Base-by-base conservation (phyloP, 1,140 invertebrate genomes). In the Ditylenchus dipsaci region DNA sequence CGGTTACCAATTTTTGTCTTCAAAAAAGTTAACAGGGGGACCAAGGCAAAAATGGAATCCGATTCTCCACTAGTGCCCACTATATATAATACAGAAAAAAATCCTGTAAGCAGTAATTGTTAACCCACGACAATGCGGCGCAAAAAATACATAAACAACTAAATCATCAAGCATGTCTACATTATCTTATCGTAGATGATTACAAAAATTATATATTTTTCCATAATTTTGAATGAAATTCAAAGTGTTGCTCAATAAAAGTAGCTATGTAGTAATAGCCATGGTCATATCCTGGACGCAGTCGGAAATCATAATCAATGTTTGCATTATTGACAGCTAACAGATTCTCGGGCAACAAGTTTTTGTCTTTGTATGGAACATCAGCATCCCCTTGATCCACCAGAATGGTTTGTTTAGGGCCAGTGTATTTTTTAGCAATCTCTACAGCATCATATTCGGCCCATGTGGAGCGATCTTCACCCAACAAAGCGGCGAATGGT, bases 191-290 rank as follows among this genome's bases (percentile, higher is more conserved):
- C 3, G 15, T 21, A 53, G 15, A 8, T 7, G 8, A 17, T 7
- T 53, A 21, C 8, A 8, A 53, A 53, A 53, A 26, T 26, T 53
- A 21, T 7, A 8, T 15, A 15, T 1, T 53, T 19, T 53, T 17
- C 68, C 68, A 70, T 42, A 21, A 67, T n/a, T 59, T 38, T 8
- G 62, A n/a, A 60, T 82, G 80, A 63, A 76, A 76, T 7, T 65
- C 33, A 59, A 99, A 88, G 84, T 99, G 95, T 80, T 97, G 93
- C 57, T 88, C 90, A 53, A 98, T 90, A 83, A 93, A 98, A 0
- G 91, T 89, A 1, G 91, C 86, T 74, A 98, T 91, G 80, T 95
- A 97, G 81, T 89, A 97, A 78, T 97, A 99, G 61, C 91, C 90
- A 83, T 98, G 95, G 85, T 97, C 93, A 84, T 97, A 98, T 17